Conservation (phyloP, 2,113 vertebrate species). For the Clarias magur region DNA sequence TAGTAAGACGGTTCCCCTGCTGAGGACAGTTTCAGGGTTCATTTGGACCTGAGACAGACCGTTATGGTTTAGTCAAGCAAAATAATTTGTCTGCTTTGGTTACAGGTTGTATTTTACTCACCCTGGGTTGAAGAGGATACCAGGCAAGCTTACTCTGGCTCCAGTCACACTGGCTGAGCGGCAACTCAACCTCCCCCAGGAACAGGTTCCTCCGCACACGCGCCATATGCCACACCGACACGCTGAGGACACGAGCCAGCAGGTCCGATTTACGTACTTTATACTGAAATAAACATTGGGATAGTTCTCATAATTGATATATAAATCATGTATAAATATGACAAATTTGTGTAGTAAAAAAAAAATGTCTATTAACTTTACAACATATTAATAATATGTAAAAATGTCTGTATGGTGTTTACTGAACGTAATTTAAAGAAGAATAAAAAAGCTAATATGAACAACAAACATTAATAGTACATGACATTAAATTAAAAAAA, state of each 20-base stretch:
- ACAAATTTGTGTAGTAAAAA: neutral
- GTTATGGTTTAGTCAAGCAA: neutral
- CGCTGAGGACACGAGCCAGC: slow-evolving; percentile 81
- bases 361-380: neutral
- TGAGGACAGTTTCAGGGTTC: slow-evolving; percentile 72
- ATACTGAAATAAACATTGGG: slow-evolving; percentile 74
- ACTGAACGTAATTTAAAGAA: neutral
- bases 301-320: neutral
- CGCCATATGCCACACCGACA: slow-evolving; percentile 93
- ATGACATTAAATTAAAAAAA: no score
- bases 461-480: neutral
- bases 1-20: slow-evolving; percentile 80
- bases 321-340: no score
- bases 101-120: slow-evolving; percentile 59
- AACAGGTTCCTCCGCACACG: slow-evolving; percentile 87
- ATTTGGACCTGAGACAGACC: slow-evolving; percentile 70
- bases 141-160: slow-evolving; percentile 75
- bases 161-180: slow-evolving; percentile 87
- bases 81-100: neutral
- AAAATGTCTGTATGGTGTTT: neutral
- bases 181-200: slow-evolving; percentile 89
- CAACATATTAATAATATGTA: neutral
- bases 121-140: slow-evolving; percentile 86
- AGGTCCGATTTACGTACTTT: slow-evolving; percentile 82
- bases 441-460: neutral